These are phyloP conservation scores for Proales similis DNA, from an alignment of 1,140 invertebrate species.

Conservation along the genomic window DNA sequence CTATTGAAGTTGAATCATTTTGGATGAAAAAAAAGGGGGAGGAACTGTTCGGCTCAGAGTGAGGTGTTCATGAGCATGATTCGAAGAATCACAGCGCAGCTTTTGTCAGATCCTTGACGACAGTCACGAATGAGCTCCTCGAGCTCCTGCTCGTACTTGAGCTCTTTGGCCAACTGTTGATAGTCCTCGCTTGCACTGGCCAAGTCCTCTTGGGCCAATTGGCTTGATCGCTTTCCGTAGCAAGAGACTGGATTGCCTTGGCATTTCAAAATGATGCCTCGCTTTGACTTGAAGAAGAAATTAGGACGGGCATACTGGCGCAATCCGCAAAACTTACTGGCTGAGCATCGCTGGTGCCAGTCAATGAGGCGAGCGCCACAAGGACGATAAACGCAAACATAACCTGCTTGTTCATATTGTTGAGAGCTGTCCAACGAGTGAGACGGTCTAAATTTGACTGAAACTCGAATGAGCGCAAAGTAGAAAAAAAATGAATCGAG, in stretches of 20 bases:
- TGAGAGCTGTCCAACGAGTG: too few species aligned
- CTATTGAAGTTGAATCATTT: slow-evolving; percentile 23
- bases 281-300: too few species aligned
- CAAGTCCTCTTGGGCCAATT: slow-evolving; percentile 2
- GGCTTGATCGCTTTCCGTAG: slow-evolving; percentile 26
- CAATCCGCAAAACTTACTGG: too few species aligned
- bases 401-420: too few species aligned
- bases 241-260: slow-evolving; percentile 38
- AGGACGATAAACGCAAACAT: too few species aligned
- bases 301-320: too few species aligned
- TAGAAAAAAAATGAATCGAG: too few species aligned
- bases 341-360: too few species aligned
- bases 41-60: neutral
- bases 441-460: too few species aligned
- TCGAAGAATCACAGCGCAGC: slow-evolving; percentile 20
- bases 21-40: slow-evolving; percentile 1
- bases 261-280: slow-evolving; percentile 26
- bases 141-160: slow-evolving; percentile 10
- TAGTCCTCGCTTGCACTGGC: slow-evolving; percentile 6
- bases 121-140: slow-evolving; percentile 20
- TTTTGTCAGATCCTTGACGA: neutral
- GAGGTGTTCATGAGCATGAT: slow-evolving; percentile 34
- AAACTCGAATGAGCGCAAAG: too few species aligned
- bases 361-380: too few species aligned
- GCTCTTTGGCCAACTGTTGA: slow-evolving; percentile 18